Evolutionary conservation across 2,888 invertebrate genomes (phyloP).

Genomic region (Minunthozetes semirufus): DNA sequence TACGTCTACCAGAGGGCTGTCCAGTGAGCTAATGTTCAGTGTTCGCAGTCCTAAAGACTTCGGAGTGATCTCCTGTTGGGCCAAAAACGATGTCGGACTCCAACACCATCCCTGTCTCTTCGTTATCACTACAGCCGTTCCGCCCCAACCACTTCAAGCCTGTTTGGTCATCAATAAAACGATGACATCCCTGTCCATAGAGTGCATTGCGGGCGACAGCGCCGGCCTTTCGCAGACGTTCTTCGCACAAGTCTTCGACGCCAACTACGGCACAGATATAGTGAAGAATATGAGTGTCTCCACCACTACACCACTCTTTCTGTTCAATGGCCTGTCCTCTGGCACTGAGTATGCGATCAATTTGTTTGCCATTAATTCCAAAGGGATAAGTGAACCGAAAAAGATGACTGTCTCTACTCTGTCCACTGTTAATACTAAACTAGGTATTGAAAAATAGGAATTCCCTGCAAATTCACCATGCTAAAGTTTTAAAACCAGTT

Average conservation of each 20-base stretch:
- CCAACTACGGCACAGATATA: not conserved
- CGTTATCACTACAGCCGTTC: slow-evolving; percentile 24
- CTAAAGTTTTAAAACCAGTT: not conserved
- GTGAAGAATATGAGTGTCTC: slow-evolving; percentile 11
- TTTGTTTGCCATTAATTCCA: slow-evolving; percentile 30
- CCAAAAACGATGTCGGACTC: slow-evolving; percentile 29
- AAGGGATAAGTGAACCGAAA: slow-evolving; percentile 4
- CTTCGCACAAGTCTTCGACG: slow-evolving; percentile 25
- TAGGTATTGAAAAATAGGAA: slow-evolving; percentile 16
- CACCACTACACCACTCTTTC: slow-evolving; percentile 17
- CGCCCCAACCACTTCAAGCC: slow-evolving; percentile 23
- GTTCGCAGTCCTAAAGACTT: not conserved
- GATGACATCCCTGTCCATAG: slow-evolving; percentile 31
- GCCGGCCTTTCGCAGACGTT: slow-evolving; percentile 28
- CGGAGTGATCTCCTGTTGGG: slow-evolving; percentile 31
- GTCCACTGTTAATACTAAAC: slow-evolving; percentile 33
- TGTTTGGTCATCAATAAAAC: slow-evolving; percentile 34
- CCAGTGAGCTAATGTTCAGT: slow-evolving; percentile 26
- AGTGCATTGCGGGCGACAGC: slow-evolving; percentile 34
- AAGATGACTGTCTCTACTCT: slow-evolving; percentile 23
- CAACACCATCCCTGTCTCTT: slow-evolving; percentile 34
- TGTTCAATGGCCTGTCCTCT: slow-evolving; percentile 18
- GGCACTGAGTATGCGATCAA: slow-evolving; percentile 28
- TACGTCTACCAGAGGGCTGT: not conserved
- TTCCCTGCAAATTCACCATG: not conserved